Base-by-base conservation (phyloP, 2,888 invertebrate species). In the Eretmocerus hayati region DNA sequence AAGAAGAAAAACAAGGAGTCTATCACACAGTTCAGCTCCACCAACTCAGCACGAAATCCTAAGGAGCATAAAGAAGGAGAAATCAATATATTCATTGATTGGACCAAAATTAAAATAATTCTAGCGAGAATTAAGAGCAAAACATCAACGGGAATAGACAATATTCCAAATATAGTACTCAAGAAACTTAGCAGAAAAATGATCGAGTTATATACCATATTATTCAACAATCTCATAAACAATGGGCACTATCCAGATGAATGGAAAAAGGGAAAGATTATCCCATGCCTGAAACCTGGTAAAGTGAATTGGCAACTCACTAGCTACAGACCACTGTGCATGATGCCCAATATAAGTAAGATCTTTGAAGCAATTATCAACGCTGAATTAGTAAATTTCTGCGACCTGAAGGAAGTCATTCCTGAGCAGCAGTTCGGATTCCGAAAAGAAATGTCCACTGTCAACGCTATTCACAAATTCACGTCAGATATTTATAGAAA, bases 171-270 rank as follows among this genome's bases (percentile, higher is more conserved):
- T 13, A 41, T 51, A 6, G 38, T 36, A 0, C 31, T 56, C 4
- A 54, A 54, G 42, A 32, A 54, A 13, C n/a, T 54, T 2, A 43
- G 51, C 0, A 8, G 4, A 6, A 6, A 19, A 5, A 15, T 21
- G 3, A 45, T 42, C 4, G 18, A 38, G 4, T 11, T 15, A 13
- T 48, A 46, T 13, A 39, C 41, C 1, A 33, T 55, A 5, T 6
- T 57, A 2, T 58, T 58, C 31, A 58, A 55, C 19, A 58, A 57
- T 21, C 35, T 47, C 8, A 22, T 54, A 9, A 63, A 65, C 9
- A 58, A 56, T 16, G 54, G 43, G 5, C 54, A 58, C 30, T 65
- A 63, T 54, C 64, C 66, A 0, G 18, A n/a, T 0, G 47, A 6
- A 5, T 58, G 58, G 57, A 58, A 56, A 50, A 49, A 13, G 5